Conservation (phyloP, 2,113 vertebrate genomes). For the Takifugu bimaculatus region DNA sequence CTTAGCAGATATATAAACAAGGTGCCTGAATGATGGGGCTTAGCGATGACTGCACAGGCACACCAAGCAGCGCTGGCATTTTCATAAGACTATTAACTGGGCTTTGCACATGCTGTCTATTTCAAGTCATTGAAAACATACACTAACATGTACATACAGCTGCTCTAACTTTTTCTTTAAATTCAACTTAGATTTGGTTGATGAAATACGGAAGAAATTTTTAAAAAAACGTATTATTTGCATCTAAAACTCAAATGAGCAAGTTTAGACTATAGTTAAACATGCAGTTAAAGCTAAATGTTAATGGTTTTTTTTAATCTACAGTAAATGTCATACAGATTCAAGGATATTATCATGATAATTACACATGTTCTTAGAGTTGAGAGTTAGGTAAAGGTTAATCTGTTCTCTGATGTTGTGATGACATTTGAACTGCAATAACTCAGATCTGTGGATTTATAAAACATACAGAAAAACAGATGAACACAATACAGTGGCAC, state of each 20-base stretch:
- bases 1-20: slow-evolving; percentile 66
- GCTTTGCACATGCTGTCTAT: slow-evolving; percentile 67
- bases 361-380: slow-evolving; percentile 26
- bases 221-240: no score
- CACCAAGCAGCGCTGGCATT: slow-evolving; percentile 49
- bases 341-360: slow-evolving; percentile 53
- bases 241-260: no score
- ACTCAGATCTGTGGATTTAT: not conserved
- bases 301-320: not conserved
- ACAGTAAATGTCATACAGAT: slow-evolving; percentile 48
- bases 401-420: slow-evolving; percentile 67
- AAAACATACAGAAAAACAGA: no score
- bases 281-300: slow-evolving; percentile 8
- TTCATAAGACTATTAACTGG: slow-evolving; percentile 53
- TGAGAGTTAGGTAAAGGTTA: slow-evolving; percentile 63
- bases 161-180: no score
- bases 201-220: no score
- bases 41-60: slow-evolving; percentile 47
- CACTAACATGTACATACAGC: not conserved
- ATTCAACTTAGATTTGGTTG: no score
- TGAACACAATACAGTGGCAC: no score
- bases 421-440: slow-evolving; percentile 60
- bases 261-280: no score
- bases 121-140: slow-evolving; percentile 57
- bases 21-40: slow-evolving; percentile 62